Evolutionary conservation across 2,888 invertebrate species (phyloP), one percentile per base, ranked within the genome.

Genomic region (Yponomeuta evonymella): DNA sequence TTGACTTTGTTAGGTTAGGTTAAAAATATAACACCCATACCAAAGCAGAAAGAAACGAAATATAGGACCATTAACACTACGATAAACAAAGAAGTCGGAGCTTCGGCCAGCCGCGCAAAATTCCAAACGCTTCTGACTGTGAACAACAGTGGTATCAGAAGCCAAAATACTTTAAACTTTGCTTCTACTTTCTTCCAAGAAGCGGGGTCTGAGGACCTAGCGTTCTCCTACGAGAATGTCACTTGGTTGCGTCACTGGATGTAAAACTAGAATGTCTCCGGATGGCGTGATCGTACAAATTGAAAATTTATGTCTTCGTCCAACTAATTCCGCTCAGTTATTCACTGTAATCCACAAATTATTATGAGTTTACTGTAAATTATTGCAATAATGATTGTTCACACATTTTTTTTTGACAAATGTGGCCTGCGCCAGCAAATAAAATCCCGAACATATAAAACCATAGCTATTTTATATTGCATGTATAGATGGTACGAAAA

Each of bases 131-230:
- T 58, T 58, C 15, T 15, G 51, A 12, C 51, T 58, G 51, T 58
- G 15, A 58, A 58, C 51, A 58, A 58, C 51, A 58, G 51, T 12
- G 51, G 51, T 58, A 58, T 58, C 51, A 58, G 51, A 58, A 58
- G 51, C 51, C 51, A 58, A 58, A 58, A 58, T 58, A 58, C 51
- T 58, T 58, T 58, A 58, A 58, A 58, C 51, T 58, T 58, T 15
- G 51, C 51, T 15, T 3, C 51, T 58, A 58, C 15, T 58, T 58
- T 15, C 51, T 58, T 58, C 15, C 51, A 15, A 58, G 12, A 15
- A 15, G 2, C 51, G 15, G 1, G 15, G 51, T 12, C 15, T 3
- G 15, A 58, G 12, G 15, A 58, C 15, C 51, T 1, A 15, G 51
- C 12, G 51, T 58, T 58, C 51, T 58, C 1, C 5, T 15, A 12